These are phyloP conservation scores for Troides helena DNA, from an alignment of 2,888 invertebrate genomes.

Conservation along the genomic window DNA sequence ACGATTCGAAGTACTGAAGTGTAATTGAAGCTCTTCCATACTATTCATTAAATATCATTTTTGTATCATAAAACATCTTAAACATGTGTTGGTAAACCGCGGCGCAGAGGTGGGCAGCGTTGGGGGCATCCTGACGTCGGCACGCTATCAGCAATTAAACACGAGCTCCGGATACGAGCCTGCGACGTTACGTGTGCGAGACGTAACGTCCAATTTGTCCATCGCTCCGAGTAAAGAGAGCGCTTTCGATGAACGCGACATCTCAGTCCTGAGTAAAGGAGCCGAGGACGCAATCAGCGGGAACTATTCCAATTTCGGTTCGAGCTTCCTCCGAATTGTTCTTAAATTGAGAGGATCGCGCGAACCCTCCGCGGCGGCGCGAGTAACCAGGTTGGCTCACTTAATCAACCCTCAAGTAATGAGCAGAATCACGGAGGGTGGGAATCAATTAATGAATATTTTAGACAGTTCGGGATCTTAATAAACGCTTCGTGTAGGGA, in stretches of 20 bases:
- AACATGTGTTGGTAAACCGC: no score
- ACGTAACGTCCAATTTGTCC: background rate
- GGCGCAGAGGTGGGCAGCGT: no score
- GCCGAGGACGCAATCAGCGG: background rate
- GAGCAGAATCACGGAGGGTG: slow-evolving; percentile 68
- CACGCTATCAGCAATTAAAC: no score
- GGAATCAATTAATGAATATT: slow-evolving; percentile 79
- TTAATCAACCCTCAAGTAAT: slow-evolving; percentile 76
- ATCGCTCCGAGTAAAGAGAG: background rate
- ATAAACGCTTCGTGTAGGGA: slow-evolving; percentile 74
- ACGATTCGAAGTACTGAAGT: no score
- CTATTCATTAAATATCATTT: no score
- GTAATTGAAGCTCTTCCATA: no score
- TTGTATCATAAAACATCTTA: no score
- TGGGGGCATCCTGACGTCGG: no score
- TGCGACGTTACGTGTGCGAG: no score
- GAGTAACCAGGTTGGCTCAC: slow-evolving; percentile 56
- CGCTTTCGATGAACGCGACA: background rate
- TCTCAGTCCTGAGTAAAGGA: no score
- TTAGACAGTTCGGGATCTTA: slow-evolving; percentile 67
- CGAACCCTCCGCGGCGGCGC: slow-evolving; percentile 57
- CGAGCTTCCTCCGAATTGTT: slow-evolving; percentile 9
- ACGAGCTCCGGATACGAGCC: no score
- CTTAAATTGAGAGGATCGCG: slow-evolving; percentile 20
- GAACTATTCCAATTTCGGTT: slow-evolving; percentile 19